These are phyloP conservation scores for Pristionchus maxplancki DNA, from an alignment of 2,888 invertebrate genomes.

Conservation along the genomic window DNA sequence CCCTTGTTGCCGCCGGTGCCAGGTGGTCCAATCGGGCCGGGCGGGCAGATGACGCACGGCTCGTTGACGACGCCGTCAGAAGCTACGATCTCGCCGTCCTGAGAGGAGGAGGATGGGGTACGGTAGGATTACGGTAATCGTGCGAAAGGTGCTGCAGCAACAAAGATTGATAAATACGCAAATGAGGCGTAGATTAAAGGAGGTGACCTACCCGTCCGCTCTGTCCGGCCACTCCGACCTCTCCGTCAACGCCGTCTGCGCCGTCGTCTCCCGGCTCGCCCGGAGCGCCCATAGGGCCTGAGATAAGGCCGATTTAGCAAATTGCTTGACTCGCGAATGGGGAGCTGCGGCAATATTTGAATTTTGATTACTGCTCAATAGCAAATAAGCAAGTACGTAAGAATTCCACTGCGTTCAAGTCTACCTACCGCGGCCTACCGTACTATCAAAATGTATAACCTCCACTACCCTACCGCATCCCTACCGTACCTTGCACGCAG, in stretches of 20 bases:
- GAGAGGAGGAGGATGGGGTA: too few relatives aligned
- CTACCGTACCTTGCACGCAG: conserved; percentile 41
- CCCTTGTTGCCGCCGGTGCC: conserved; percentile 74
- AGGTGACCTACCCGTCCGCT: conserved; percentile 27
- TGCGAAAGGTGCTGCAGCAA: background rate
- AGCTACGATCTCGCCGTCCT: conserved; percentile 65
- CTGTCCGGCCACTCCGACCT: conserved; percentile 2
- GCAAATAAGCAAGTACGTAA: too few relatives aligned
- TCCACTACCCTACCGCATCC: too few relatives aligned
- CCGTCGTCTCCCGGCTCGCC: conserved; percentile 64
- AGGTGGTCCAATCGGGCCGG: conserved; percentile 71
- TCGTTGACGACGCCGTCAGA: conserved; percentile 67
- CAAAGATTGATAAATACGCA: background rate
- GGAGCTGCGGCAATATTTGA: too few relatives aligned
- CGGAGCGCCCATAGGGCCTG: conserved; percentile 46
- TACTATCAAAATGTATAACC: too few relatives aligned
- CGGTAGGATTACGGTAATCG: background rate
- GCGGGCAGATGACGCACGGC: conserved; percentile 76
- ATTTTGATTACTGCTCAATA: too few relatives aligned
- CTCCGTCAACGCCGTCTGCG: conserved; percentile 45
- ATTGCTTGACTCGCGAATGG: too few relatives aligned
- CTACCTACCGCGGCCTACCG: too few relatives aligned
- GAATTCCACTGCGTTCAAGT: too few relatives aligned
- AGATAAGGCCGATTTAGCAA: too few relatives aligned
- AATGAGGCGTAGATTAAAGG: background rate